Evolutionary conservation across 2,113 vertebrate species (phyloP).

Genomic region (Hippocampus abdominalis): DNA sequence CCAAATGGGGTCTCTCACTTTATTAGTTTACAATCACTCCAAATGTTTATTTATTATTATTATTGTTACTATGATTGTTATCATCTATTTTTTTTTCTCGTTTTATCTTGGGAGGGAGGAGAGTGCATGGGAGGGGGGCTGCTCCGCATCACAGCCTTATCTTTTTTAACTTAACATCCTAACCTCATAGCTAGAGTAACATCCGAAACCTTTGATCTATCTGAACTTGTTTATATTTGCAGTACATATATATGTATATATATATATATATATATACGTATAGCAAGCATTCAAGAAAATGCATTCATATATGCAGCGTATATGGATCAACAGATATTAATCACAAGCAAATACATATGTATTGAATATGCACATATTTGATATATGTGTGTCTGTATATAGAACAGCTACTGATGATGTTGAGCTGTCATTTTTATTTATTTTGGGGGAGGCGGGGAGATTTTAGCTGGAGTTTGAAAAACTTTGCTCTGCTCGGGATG

Average conservation of each 20-base stretch:
- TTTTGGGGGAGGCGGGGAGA: slow-evolving; percentile 74
- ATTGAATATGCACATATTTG: slow-evolving; percentile 79
- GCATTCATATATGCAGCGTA: slow-evolving; percentile 82
- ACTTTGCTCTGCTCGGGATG: slow-evolving; percentile 85
- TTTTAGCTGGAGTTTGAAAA: slow-evolving; percentile 93
- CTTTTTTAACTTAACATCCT: slow-evolving; percentile 76
- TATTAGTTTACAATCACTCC: slow-evolving; percentile 78
- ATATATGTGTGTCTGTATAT: slow-evolving; percentile 79
- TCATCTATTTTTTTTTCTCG: slow-evolving; percentile 51
- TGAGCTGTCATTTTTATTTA: slow-evolving; percentile 86
- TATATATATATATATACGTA: slow-evolving; percentile 82
- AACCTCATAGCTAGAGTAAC: slow-evolving; percentile 76
- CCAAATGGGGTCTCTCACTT: slow-evolving; percentile 71
- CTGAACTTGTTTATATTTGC: slow-evolving; percentile 85
- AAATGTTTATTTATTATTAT: slow-evolving; percentile 66
- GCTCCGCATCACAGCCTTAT: slow-evolving; percentile 83
- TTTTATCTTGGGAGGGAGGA: slow-evolving; percentile 69
- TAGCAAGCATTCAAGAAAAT: slow-evolving; percentile 84
- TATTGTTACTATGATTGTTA: too few relatives aligned
- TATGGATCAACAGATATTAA: slow-evolving; percentile 80
- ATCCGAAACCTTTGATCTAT: slow-evolving; percentile 75
- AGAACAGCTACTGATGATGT: slow-evolving; percentile 88
- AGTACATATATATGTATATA: slow-evolving; percentile 83
- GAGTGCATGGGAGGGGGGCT: slow-evolving; percentile 77
- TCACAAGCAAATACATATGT: slow-evolving; percentile 74